A percentile compares a stretch with the other conserved stretches of the same genome.
phyloP scores from a whole-genome alignment of 2,113 vertebrate species.

The Tragelaphus imberbis region DNA sequence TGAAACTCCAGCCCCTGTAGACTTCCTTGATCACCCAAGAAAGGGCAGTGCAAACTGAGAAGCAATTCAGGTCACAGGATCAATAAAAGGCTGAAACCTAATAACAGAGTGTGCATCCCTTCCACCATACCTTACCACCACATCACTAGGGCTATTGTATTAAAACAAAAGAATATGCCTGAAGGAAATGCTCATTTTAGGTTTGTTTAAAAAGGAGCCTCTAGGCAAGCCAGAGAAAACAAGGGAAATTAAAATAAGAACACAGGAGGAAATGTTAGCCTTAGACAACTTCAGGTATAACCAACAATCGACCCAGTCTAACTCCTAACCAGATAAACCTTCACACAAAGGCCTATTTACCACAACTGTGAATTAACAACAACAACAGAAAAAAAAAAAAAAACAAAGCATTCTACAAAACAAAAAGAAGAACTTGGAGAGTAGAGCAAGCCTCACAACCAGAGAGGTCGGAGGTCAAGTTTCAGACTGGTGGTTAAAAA shows the following conservation, averaged over 20 bases:
- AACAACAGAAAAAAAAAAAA: neutral
- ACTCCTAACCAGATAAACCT: neutral
- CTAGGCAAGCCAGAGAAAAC: neutral
- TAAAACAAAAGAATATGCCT: neutral
- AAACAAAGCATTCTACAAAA: neutral
- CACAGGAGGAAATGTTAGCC: neutral
- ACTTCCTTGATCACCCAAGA: neutral
- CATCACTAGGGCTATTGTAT: neutral
- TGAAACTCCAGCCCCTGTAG: neutral
- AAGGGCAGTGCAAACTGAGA: neutral
- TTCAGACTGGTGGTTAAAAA: neutral
- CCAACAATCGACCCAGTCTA: neutral
- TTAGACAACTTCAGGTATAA: neutral
- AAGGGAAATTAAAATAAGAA: neutral
- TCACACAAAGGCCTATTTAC: neutral
- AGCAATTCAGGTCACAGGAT: neutral
- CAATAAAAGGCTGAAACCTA: neutral
- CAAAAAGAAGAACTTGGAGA: neutral
- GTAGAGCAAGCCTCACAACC: neutral
- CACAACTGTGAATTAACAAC: neutral
- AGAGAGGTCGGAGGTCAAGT: neutral
- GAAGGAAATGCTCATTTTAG: neutral
- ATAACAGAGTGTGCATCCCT: neutral
- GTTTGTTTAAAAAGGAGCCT: neutral
- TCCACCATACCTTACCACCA: neutral